These are phyloP conservation scores for Carcina quercana DNA, from an alignment of 2,888 invertebrate species.

Conservation along the genomic window DNA sequence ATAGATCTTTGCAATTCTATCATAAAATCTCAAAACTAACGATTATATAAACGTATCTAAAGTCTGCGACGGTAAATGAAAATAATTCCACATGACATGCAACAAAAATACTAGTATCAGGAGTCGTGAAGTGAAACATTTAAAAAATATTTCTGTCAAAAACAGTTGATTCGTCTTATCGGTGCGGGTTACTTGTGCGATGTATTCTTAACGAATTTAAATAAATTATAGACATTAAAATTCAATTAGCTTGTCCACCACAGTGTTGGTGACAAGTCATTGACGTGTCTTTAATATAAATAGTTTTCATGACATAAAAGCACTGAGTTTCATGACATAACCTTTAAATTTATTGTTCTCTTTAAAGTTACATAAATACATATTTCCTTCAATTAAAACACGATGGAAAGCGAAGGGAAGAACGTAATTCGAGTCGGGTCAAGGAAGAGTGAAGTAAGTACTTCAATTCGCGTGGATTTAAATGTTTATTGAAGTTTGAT, in stretches of 20 bases:
- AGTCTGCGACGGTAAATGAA: no score
- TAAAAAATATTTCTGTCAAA: no score
- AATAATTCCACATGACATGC: no score
- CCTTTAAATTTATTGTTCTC: slow-evolving; percentile 17
- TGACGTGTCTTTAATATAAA: slow-evolving; percentile 4
- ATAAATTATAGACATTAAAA: slow-evolving; percentile 16
- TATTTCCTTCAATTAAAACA: slow-evolving; percentile 21
- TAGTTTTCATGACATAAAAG: neutral
- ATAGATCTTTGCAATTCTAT: no score
- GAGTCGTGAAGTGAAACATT: no score
- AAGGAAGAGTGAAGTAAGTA: slow-evolving; percentile 86
- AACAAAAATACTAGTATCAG: no score
- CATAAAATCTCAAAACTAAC: no score
- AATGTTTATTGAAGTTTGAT: no score
- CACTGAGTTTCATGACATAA: slow-evolving; percentile 25
- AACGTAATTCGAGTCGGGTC: slow-evolving; percentile 85
- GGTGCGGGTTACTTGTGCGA: neutral
- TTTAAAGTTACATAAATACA: slow-evolving; percentile 26
- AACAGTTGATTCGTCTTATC: no score
- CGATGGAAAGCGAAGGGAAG: slow-evolving; percentile 52
- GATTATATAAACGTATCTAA: no score
- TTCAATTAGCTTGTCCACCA: slow-evolving; percentile 51
- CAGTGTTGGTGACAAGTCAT: slow-evolving; percentile 64
- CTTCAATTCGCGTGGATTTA: no score
- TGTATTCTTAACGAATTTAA: slow-evolving; percentile 10